Evolutionary conservation across 2,888 invertebrate genomes (phyloP).

Genomic region (Thera britannica): DNA sequence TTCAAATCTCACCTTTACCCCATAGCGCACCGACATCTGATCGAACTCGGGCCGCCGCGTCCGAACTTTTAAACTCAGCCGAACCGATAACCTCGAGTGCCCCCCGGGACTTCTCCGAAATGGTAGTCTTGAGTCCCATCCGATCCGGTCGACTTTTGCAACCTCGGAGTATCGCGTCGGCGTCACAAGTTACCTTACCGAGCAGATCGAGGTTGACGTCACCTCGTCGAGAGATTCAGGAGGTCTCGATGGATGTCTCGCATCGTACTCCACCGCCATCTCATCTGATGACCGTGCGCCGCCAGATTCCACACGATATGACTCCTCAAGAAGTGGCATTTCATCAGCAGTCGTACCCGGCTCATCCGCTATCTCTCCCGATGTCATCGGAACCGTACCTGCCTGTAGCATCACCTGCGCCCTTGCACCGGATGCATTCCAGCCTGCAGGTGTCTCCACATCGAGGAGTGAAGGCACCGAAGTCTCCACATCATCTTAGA

Average conservation of each 20-base stretch:
- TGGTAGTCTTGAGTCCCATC: not conserved
- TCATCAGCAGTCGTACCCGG: slow-evolving; percentile 14
- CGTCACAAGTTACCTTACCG: not conserved
- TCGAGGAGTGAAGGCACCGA: not conserved
- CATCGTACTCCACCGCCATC: slow-evolving; percentile 1
- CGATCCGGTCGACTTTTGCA: not conserved
- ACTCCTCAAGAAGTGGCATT: slow-evolving; percentile 20
- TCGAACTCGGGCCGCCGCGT: not conserved
- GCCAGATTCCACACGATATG: slow-evolving; percentile 10
- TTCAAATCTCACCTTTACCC: too few relatives aligned
- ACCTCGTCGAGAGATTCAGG: slow-evolving; percentile 12
- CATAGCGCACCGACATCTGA: too few relatives aligned
- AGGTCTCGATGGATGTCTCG: slow-evolving; percentile 13
- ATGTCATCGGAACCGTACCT: not conserved
- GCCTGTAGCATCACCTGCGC: slow-evolving; percentile 1
- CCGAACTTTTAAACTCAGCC: not conserved
- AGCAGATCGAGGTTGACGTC: not conserved
- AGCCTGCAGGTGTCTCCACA: slow-evolving; percentile 1
- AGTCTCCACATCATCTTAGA: slow-evolving; percentile 3
- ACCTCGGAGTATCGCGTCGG: not conserved
- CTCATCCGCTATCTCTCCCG: not conserved
- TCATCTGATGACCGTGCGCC: slow-evolving; percentile 19
- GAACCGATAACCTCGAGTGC: not conserved
- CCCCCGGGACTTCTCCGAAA: not conserved
- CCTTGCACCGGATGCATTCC: slow-evolving; percentile 7